Percentiles rank a stretch among this genome's conserved stretches.
These are phyloP conservation scores for Xyliphius kryptos DNA, from an alignment of 2,113 vertebrate species.

Conservation along the genomic window DNA sequence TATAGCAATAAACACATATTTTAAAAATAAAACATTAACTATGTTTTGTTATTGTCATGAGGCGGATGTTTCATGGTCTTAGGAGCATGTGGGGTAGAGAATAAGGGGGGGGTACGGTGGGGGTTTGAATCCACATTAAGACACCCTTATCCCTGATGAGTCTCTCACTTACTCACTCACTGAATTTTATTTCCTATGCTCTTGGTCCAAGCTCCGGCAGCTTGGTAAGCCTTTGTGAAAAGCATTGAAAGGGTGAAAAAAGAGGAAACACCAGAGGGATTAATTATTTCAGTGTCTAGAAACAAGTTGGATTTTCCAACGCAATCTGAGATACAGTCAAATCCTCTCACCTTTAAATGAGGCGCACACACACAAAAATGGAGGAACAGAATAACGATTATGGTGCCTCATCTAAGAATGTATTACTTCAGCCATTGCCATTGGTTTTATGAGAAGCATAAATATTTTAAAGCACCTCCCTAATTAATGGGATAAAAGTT, in stretches of 20 bases:
- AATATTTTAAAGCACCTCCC: too few relatives aligned
- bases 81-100: conserved; percentile 26
- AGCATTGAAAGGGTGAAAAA: conserved; percentile 37
- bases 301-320: conserved; percentile 37
- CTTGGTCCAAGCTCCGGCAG: conserved; percentile 38
- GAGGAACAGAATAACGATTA: too few relatives aligned
- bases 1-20: too few relatives aligned
- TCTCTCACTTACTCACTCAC: conserved; percentile 13
- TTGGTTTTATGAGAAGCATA: too few relatives aligned
- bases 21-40: too few relatives aligned
- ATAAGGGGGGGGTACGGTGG: conserved; percentile 14
- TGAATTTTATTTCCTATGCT: conserved; percentile 39
- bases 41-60: too few relatives aligned
- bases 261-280: conserved; percentile 41
- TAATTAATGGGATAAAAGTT: too few relatives aligned
- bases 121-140: conserved; percentile 33
- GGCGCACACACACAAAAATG: too few relatives aligned
- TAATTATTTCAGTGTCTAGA: conserved; percentile 42
- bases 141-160: conserved; percentile 41
- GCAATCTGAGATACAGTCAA: conserved; percentile 30
- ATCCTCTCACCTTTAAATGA: conserved; percentile 36
- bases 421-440: too few relatives aligned
- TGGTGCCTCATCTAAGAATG: too few relatives aligned
- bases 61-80: conserved; percentile 37
- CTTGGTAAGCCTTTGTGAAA: conserved; percentile 32